phyloP scores from a whole-genome alignment of 1,140 invertebrate genomes.

The Episyrphus balteatus region DNA sequence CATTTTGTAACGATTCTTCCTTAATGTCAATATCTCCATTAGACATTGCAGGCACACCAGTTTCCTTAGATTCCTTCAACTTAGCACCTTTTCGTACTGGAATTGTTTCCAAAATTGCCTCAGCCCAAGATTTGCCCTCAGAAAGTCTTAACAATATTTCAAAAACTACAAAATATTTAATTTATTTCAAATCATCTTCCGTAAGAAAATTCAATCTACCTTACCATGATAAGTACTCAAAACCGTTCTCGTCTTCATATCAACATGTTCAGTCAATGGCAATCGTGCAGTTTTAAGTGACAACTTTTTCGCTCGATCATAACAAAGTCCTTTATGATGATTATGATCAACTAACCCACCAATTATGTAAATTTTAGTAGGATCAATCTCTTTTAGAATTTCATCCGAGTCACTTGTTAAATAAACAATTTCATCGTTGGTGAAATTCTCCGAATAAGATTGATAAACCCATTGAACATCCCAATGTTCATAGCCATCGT shows the following conservation, averaged over 20 bases:
- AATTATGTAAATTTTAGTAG: slow-evolving; percentile 81
- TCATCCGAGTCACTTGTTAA: slow-evolving; percentile 91
- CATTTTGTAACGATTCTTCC: too few species aligned
- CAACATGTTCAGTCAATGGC: slow-evolving; percentile 80
- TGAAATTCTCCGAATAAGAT: slow-evolving; percentile 16
- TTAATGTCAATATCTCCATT: too few species aligned
- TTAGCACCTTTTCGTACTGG: slow-evolving; percentile 64
- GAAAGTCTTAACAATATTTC: slow-evolving; percentile 74
- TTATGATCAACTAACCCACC: slow-evolving; percentile 97
- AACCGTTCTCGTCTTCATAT: slow-evolving; percentile 89
- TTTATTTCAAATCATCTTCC: background rate
- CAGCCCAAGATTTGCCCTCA: slow-evolving; percentile 72
- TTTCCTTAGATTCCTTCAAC: slow-evolving; percentile 17
- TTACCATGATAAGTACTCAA: slow-evolving; percentile 93
- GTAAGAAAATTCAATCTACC: slow-evolving; percentile 5
- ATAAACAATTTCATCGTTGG: slow-evolving; percentile 69
- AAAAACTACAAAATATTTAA: slow-evolving; percentile 61
- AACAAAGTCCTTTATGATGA: slow-evolving; percentile 84
- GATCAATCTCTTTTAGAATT: slow-evolving; percentile 63
- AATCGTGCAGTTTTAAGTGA: slow-evolving; percentile 74
- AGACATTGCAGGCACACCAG: too few species aligned
- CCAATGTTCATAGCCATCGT: slow-evolving; percentile 88
- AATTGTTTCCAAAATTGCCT: slow-evolving; percentile 69
- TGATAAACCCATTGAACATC: slow-evolving; percentile 55
- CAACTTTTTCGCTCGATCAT: slow-evolving; percentile 65